Evolutionary conservation across 1,140 invertebrate genomes (phyloP), one percentile per base, ranked within the genome.

Genomic region (Akabosia matsudoensis): DNA sequence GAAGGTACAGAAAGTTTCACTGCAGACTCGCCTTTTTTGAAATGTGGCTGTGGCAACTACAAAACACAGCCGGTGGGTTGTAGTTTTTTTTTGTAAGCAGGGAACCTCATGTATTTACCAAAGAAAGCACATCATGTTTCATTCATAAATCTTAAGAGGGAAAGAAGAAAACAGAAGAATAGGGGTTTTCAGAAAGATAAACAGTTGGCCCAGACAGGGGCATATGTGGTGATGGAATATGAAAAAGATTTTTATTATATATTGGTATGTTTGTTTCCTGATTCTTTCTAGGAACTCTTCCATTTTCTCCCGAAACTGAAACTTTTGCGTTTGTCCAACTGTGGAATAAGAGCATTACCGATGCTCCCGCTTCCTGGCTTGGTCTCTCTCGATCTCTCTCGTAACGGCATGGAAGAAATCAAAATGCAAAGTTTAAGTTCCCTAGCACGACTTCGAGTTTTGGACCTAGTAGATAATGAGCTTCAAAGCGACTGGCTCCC

Each of bases 261-360:
- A 30, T 33, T 70, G 4, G 4, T 70, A 10, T 30, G 13, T 33
- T 10, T 31, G 33, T 28, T 18, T 16, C n/a, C n/a, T 28, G 26
- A 22, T 64, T 70, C 28, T 45, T 73, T 70, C 24, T 73, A 81
- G 81, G 93, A 95, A 84, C 87, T 95, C 18, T 93, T 95, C 82
- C 91, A 94, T 82, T 93, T 94, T 84, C 88, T 93, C 16, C 93
- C 92, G 37, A 91, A 91, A 79, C 85, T 95, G 33, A 89, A 91
- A 82, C 87, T 90, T 82, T 87, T 96, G 72, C 91, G 90, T 83
- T 85, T 95, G 78, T 89, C 90, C 67, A 89, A 89, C 83, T 90
- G 92, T 82, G 91, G 92, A 37, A 88, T 95, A 74, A 90, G 87
- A 80, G 88, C 88, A 33, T 87, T 92, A 76, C 93, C 93, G 45